Evolutionary conservation across 2,113 vertebrate genomes (phyloP).

Genomic region (Tonatia bakeri): DNA sequence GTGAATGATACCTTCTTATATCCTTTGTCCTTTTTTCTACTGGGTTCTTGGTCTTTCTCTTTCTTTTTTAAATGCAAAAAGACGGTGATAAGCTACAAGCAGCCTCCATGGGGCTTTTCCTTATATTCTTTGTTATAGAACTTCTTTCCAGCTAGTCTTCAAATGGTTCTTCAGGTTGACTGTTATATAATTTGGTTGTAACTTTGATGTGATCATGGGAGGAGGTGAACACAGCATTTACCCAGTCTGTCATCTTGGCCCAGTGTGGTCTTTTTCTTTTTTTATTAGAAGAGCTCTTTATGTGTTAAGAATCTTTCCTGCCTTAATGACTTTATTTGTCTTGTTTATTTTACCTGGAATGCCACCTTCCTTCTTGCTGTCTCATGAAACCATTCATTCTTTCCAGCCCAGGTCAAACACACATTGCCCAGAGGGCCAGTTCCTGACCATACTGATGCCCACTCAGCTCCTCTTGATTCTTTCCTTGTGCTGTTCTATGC

Average conservation of each 20-base stretch:
- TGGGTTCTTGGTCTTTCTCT: not conserved
- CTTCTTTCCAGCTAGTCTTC: not conserved
- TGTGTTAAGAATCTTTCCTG: not conserved
- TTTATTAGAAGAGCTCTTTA: not conserved
- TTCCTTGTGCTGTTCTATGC: not conserved
- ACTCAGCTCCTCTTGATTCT: not conserved
- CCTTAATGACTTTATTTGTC: constrained; percentile 2
- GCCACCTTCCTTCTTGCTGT: not conserved
- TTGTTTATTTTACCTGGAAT: constrained; percentile 10
- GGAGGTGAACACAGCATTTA: not conserved
- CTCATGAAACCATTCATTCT: constrained; percentile 12
- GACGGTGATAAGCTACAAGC: not conserved
- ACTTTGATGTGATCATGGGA: not conserved
- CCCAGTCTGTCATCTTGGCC: not conserved
- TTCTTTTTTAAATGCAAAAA: not conserved
- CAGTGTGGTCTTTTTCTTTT: not conserved
- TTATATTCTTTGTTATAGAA: not conserved
- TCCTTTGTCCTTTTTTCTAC: not conserved
- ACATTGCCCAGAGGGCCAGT: not conserved
- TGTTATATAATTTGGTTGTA: not conserved
- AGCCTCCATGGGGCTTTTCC: not conserved
- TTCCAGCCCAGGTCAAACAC: not conserved
- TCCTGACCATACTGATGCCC: not conserved
- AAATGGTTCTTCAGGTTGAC: not conserved
- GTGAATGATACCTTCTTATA: not conserved